Conservation (phyloP, 2,888 invertebrate species). For the Drosophila nigricruria region DNA sequence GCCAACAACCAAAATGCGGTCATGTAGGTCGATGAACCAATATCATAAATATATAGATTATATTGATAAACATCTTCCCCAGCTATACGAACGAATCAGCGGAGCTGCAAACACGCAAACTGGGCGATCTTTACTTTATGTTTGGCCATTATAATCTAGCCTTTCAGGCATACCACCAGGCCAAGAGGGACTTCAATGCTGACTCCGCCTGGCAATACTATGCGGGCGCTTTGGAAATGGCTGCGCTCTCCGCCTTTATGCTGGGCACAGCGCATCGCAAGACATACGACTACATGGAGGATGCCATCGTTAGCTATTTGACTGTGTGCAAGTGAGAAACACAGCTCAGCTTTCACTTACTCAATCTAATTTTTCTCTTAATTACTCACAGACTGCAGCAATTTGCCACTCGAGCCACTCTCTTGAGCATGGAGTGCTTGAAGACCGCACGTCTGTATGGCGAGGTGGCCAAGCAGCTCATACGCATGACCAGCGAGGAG, state of each 20-base stretch:
- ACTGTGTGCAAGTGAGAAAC: conserved; percentile 93
- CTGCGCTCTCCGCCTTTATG: conserved; percentile 96
- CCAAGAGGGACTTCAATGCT: conserved; percentile 98
- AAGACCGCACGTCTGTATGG: conserved; percentile 91
- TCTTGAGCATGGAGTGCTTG: conserved; percentile 95
- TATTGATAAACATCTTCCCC: conserved; percentile 9
- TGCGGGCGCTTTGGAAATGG: conserved; percentile 98
- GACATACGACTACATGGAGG: conserved; percentile 96
- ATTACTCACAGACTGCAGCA: conserved; percentile 90
- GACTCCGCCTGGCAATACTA: conserved; percentile 99
- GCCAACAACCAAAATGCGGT: conserved; percentile 90
- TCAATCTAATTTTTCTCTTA: not conserved
- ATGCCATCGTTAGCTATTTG: conserved; percentile 95
- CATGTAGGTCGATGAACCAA: conserved; percentile 88
- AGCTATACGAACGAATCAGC: conserved; percentile 94
- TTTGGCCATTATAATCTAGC: conserved; percentile 97
- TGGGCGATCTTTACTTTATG: conserved; percentile 98
- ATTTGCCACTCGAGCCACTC: conserved; percentile 95
- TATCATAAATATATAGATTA: not conserved
- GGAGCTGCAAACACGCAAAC: conserved; percentile 95
- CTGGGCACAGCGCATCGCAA: conserved; percentile 91
- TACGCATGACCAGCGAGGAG: conserved; percentile 98
- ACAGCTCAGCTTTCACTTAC: conserved; percentile 8
- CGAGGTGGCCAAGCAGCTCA: conserved; percentile 97
- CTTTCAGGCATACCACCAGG: conserved; percentile 95